These are phyloP conservation scores for Acronicta alni DNA, from an alignment of 2,888 invertebrate species.

Conservation along the genomic window DNA sequence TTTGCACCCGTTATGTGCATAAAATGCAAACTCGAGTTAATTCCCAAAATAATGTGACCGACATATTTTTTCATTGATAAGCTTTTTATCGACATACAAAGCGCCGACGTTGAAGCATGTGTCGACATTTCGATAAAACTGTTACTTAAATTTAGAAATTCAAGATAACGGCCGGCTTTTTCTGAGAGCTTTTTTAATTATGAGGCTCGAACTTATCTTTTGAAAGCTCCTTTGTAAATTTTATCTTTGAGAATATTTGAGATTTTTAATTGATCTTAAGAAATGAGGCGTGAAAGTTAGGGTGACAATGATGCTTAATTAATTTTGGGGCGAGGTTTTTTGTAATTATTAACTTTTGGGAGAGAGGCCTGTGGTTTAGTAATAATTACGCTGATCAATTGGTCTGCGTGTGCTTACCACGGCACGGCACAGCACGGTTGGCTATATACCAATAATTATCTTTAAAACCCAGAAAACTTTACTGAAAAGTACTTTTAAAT, in stretches of 20 bases:
- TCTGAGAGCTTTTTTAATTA: slow-evolving; percentile 53
- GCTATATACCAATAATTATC: too few relatives aligned
- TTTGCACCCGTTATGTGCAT: slow-evolving; percentile 33
- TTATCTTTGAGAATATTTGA: slow-evolving; percentile 54
- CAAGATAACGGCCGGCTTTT: slow-evolving; percentile 46
- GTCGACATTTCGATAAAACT: slow-evolving; percentile 76
- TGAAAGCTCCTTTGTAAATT: slow-evolving; percentile 50
- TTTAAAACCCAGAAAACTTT: too few relatives aligned
- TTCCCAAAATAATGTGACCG: slow-evolving; percentile 43
- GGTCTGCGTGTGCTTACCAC: too few relatives aligned
- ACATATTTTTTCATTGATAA: slow-evolving; percentile 58
- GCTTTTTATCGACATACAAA: slow-evolving; percentile 67
- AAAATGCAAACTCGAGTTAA: slow-evolving; percentile 43
- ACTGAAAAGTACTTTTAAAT: neutral
- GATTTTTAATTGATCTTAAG: slow-evolving; percentile 61
- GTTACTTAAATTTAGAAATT: slow-evolving; percentile 64
- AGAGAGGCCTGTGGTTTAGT: too few relatives aligned
- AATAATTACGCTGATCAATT: too few relatives aligned
- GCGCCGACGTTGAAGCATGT: slow-evolving; percentile 69
- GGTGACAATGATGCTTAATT: slow-evolving; percentile 19
- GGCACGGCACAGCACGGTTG: too few relatives aligned
- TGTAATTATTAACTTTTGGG: neutral
- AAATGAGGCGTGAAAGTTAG: slow-evolving; percentile 12
- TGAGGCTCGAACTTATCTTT: slow-evolving; percentile 57
- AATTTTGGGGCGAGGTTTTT: neutral